Evolutionary conservation across 2,888 invertebrate species (phyloP).

Genomic region (Blera fallax): DNA sequence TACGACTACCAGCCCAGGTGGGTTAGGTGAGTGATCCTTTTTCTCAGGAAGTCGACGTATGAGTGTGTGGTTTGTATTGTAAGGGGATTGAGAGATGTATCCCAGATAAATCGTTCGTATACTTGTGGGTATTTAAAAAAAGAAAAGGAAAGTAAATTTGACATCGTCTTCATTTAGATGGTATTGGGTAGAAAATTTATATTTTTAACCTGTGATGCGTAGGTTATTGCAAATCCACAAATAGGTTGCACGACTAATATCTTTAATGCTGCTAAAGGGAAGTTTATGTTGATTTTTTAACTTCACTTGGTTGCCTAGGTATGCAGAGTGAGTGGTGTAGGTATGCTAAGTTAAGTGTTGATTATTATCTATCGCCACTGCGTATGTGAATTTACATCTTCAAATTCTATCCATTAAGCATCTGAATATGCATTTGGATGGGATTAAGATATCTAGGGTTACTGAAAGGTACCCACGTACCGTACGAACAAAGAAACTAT

Average conservation of each 20-base stretch:
- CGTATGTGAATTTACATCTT: too few species aligned
- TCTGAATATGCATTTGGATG: too few species aligned
- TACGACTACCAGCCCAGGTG: slow-evolving; percentile 42
- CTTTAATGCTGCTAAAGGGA: neutral
- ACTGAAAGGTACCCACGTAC: too few species aligned
- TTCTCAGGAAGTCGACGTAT: slow-evolving; percentile 24
- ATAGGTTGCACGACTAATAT: neutral
- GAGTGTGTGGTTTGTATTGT: neutral
- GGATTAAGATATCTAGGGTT: too few species aligned
- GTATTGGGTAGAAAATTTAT: slow-evolving; percentile 40
- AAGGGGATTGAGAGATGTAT: slow-evolving; percentile 1
- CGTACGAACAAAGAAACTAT: too few species aligned
- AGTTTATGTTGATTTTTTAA: neutral
- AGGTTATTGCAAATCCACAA: slow-evolving; percentile 27
- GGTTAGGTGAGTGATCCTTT: slow-evolving; percentile 46
- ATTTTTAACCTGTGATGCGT: slow-evolving; percentile 25
- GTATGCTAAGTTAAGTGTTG: too few species aligned
- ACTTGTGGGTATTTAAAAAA: neutral
- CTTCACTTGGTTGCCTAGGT: too few species aligned
- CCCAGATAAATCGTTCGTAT: slow-evolving; percentile 21
- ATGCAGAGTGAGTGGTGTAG: too few species aligned
- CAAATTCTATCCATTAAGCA: too few species aligned
- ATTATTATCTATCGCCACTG: too few species aligned
- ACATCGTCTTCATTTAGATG: slow-evolving; percentile 46
- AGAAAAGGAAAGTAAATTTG: too few species aligned